A percentile compares a stretch with the other conserved stretches of the same genome.
These are phyloP conservation scores for Zaprionus inermis DNA, from an alignment of 1,140 invertebrate genomes.

Conservation along the genomic window DNA sequence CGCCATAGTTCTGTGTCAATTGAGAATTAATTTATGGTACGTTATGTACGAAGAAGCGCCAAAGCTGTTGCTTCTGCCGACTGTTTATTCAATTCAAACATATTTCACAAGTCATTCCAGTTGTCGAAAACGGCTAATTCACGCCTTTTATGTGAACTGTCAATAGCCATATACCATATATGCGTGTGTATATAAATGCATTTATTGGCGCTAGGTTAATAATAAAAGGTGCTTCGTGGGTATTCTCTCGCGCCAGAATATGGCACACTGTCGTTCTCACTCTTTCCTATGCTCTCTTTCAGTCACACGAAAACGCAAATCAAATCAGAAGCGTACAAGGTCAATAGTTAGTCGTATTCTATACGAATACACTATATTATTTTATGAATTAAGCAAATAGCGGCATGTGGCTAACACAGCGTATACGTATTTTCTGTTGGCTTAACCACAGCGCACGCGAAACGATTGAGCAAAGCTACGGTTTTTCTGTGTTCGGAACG, in stretches of 20 bases:
- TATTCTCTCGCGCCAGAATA: background rate
- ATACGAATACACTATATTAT: slow-evolving; percentile 16
- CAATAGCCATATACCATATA: slow-evolving; percentile 13
- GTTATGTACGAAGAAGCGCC: slow-evolving; percentile 35
- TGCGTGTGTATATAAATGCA: background rate
- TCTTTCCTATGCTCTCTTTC: background rate
- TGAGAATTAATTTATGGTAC: slow-evolving; percentile 55
- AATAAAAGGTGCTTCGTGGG: background rate
- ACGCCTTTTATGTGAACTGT: slow-evolving; percentile 11
- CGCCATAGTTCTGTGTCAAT: slow-evolving; percentile 21
- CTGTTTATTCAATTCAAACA: slow-evolving; percentile 44
- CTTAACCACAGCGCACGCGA: background rate
- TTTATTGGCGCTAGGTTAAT: background rate
- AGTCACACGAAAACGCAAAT: slow-evolving; percentile 27
- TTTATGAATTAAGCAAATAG: slow-evolving; percentile 36
- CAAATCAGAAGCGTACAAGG: slow-evolving; percentile 12
- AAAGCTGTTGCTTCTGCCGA: background rate
- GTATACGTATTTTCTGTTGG: slow-evolving; percentile 41
- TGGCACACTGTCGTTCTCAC: background rate
- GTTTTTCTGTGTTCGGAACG: background rate
- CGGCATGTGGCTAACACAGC: slow-evolving; percentile 11
- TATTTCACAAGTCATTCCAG: slow-evolving; percentile 29
- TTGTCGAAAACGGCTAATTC: slow-evolving; percentile 37
- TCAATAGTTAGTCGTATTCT: slow-evolving; percentile 13
- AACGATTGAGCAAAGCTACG: background rate